Evolutionary conservation across 2,113 vertebrate genomes (phyloP).

Genomic region (Macquaria ambigua): DNA sequence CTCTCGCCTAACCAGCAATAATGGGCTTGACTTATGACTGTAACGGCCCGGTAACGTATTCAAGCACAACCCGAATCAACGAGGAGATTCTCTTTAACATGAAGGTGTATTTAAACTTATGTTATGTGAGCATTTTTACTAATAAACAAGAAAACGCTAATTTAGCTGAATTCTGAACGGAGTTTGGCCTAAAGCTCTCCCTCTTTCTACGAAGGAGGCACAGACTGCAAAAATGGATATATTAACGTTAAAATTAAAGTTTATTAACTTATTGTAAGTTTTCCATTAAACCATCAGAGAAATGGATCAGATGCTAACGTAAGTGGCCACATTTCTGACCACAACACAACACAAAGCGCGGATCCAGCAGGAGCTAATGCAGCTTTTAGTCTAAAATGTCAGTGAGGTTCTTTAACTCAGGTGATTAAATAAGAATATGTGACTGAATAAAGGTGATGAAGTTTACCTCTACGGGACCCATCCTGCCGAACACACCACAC

Average conservation of each 20-base stretch:
- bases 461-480: conserved; percentile 76
- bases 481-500: background rate
- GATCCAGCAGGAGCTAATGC: too few species aligned
- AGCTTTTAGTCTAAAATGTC: too few species aligned
- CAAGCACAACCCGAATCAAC: background rate
- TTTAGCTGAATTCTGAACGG: background rate
- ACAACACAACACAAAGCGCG: conserved; percentile 10
- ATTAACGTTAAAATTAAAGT: rapidly evolving
- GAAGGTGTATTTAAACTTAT: rapidly evolving
- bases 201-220: background rate
- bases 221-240: rapidly evolving
- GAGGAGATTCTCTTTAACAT: too few species aligned
- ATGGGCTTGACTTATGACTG: too few species aligned
- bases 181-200: background rate
- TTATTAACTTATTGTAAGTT: too few species aligned
- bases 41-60: background rate
- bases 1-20: too few species aligned
- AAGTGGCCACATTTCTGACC: too few species aligned
- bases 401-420: too few species aligned
- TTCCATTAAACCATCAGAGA: background rate
- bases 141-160: background rate
- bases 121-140: rapidly evolving
- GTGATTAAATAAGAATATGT: too few species aligned
- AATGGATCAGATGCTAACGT: background rate
- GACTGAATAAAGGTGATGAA: too few species aligned